Base-by-base conservation (phyloP, 2,888 invertebrate genomes). In the Aspidiotus rigidus region DNA sequence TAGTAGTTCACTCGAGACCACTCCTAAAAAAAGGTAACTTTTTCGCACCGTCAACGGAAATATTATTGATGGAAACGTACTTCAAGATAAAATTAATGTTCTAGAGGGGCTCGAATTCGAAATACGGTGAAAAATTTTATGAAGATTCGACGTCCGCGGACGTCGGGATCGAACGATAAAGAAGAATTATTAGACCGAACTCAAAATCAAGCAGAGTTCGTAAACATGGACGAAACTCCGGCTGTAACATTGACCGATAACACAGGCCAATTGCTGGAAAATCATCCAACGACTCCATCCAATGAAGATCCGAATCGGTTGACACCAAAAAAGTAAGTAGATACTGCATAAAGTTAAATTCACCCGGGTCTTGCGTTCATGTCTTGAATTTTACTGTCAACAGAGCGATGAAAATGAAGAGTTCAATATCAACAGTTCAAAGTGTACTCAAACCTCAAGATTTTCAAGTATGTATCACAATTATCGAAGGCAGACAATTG, bases 401-500 rank as follows among this genome's bases (percentile, higher is more conserved):
- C 55, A 69, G 61, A 61, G 62, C 54, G 39, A 41, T 42, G 62
- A 69, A 61, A 62, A 44, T 59, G 62, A 62, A 61, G 56, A 62
- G 49, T 40, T 62, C 62, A 6, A 40, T 62, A 40, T 28, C 62
- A 3, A 61, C 16, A 42, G 57, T 73, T 59, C 74, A 75, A 57
- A 75, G 74, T 60, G 74, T 73, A 1, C 79, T 90, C 44, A 89
- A 88, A 77, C 86, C 89, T 1, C 89, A 89, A 73, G 89, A 90
- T 78, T 90, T 88, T 77, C 89, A 90, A 81, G 86, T 91, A 44
- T 91, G 90, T 78, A 81, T 91, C 64, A 90, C 89, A 0, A 84
- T 94, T 66, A 90, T 93, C 72, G 93, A 94, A 77, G 93, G 91
- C 0, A 82, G 93, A 16, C 93, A 93, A 78, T 80, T 94, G 74